A percentile compares a stretch with the other conserved stretches of the same genome.
Conservation (phyloP, 2,888 invertebrate genomes). For the Tyria jacobaeae region DNA sequence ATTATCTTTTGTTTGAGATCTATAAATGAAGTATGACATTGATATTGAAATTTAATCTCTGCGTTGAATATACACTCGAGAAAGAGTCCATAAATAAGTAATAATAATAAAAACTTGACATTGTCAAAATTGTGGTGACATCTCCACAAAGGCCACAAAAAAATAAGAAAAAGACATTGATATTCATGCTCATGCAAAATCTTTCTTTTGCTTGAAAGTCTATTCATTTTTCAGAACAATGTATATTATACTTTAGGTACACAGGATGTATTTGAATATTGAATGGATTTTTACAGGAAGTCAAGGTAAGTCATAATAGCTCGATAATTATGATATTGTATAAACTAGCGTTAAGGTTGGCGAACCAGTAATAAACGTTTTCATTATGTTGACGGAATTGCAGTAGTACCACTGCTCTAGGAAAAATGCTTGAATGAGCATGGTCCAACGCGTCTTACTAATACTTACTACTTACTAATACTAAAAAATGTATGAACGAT, state of each 20-base stretch:
- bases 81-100: no score
- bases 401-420: conserved; percentile 9
- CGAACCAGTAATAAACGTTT: conserved; percentile 31
- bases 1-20: no score
- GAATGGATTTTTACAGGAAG: conserved; percentile 43
- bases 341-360: conserved; percentile 40
- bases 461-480: no score
- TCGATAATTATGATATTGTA: conserved; percentile 48
- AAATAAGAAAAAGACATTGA: no score
- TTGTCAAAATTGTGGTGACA: no score
- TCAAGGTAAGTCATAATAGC: conserved; percentile 25
- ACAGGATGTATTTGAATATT: conserved; percentile 40
- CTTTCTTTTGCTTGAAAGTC: neutral
- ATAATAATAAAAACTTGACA: no score
- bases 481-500: neutral
- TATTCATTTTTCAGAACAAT: conserved; percentile 17
- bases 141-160: no score
- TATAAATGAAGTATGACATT: neutral
- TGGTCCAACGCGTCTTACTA: no score
- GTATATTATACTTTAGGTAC: conserved; percentile 6
- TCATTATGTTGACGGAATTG: conserved; percentile 43
- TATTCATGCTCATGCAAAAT: no score
- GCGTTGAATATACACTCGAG: no score
- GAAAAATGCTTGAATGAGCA: conserved; percentile 47
- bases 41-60: no score